A percentile compares a stretch with the other conserved stretches of the same genome.
phyloP scores from a whole-genome alignment of 2,113 vertebrate genomes.

The Pelusios castaneus region DNA sequence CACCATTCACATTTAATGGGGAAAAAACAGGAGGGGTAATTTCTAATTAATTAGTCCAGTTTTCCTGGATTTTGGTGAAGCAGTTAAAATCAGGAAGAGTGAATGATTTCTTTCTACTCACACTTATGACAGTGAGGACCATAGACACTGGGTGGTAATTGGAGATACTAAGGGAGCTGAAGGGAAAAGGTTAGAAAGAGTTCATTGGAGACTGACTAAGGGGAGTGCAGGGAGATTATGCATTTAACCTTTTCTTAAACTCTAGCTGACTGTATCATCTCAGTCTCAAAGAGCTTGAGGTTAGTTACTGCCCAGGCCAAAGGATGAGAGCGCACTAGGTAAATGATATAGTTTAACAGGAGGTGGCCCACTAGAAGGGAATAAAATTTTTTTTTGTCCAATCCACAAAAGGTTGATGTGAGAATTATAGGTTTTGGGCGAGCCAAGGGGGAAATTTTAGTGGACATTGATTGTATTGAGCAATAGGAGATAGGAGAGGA shows the following conservation, averaged over 20 bases:
- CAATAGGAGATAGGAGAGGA: neutral
- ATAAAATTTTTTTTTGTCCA: neutral
- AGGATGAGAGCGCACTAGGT: neutral
- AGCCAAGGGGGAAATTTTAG: neutral
- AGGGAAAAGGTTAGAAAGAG: neutral
- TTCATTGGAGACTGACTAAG: neutral
- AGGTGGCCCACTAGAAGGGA: neutral
- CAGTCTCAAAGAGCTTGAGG: neutral
- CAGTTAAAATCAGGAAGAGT: neutral
- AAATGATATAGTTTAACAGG: neutral
- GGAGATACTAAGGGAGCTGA: neutral
- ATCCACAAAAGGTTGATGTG: neutral
- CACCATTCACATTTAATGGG: neutral
- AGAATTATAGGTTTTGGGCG: neutral
- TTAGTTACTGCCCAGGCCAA: neutral
- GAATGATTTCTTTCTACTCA: neutral
- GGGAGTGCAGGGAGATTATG: neutral
- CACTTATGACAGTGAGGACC: neutral
- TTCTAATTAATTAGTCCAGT: neutral
- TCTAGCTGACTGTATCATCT: neutral
- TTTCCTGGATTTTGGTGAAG: neutral
- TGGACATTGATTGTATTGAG: neutral
- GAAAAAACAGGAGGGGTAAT: neutral
- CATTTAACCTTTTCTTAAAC: neutral
- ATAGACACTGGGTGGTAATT: neutral